Base-by-base conservation (phyloP, 1,140 invertebrate genomes). In the Cotesia glomerata region DNA sequence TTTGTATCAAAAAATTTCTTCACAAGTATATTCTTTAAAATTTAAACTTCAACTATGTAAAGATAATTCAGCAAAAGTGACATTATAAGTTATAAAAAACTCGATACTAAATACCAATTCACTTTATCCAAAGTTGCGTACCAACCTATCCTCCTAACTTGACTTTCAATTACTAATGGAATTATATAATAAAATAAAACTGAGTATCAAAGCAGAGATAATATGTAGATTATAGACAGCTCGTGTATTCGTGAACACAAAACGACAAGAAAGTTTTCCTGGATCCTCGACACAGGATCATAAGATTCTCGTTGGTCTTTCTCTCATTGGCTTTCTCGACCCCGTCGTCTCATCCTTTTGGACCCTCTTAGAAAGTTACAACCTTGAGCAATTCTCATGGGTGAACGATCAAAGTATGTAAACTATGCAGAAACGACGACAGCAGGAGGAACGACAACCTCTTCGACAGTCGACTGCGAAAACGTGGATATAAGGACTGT, bases 361-460 rank as follows among this genome's bases (percentile, higher is more conserved):
- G 14, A 34, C 26, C 14, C 34, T 68, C 67, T 35, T 16, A 45
- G 11, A 75, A 75, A 75, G 56, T 75, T 72, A 65, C 73, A 71
- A 71, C 70, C 74, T 63, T 72, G 70, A 69, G 69, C 66, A 63
- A 72, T 69, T 75, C 70, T 69, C 74, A 64, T 72, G 74, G 70
- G 35, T 69, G 70, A 72, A 71, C 66, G 74, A 75, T 75, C 74
- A 75, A 75, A 75, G 69, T 75, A 75, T 75, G 74, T 72, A 75
- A 75, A 75, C 74, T 75, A 72, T 74, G 54, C 63, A n/a, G 35
- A n/a, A 13, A 59, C 32, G 58, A 14, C 58, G 39, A 45, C 39
- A 45, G 39, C 16, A n/a, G n/a, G 11, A 26, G 32, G 26, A 8
- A 9, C 59, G 63, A 35, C 36, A 65, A 13, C 26, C 45, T 65